Conservation (phyloP, 2,888 invertebrate genomes). For the Dascillus cervinus region DNA sequence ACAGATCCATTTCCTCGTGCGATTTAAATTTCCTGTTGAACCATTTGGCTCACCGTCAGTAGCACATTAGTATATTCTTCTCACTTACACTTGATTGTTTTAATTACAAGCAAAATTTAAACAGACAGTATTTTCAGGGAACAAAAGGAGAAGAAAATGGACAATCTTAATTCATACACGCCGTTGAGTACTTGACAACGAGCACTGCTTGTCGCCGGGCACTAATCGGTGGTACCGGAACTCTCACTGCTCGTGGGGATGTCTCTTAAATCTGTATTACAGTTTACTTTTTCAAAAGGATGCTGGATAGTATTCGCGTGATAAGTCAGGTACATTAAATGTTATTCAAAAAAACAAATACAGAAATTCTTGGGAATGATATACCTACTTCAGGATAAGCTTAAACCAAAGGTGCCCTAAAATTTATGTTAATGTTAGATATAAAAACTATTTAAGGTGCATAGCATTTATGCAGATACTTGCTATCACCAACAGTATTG, state of each 20-base stretch:
- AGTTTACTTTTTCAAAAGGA: slow-evolving; percentile 39
- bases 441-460: slow-evolving; percentile 11
- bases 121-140: slow-evolving; percentile 51
- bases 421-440: slow-evolving; percentile 46
- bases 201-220: slow-evolving; percentile 44
- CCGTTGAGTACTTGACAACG: slow-evolving; percentile 64
- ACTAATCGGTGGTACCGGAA: slow-evolving; percentile 27
- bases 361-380: slow-evolving; percentile 15
- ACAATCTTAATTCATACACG: slow-evolving; percentile 76
- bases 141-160: slow-evolving; percentile 84
- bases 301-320: slow-evolving; percentile 35
- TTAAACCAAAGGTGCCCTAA: slow-evolving; percentile 83
- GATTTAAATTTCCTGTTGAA: too few species aligned
- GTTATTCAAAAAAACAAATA: slow-evolving; percentile 6
- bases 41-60: too few species aligned
- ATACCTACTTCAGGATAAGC: slow-evolving; percentile 52
- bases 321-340: slow-evolving; percentile 32
- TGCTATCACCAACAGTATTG: slow-evolving; percentile 23
- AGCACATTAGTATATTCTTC: too few species aligned
- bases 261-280: slow-evolving; percentile 26
- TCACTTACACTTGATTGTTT: too few species aligned
- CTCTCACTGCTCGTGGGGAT: slow-evolving; percentile 12
- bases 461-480: slow-evolving; percentile 10
- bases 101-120: too few species aligned
- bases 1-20: slow-evolving; percentile 9